These are phyloP conservation scores for Peromyscus melanophrys DNA, from an alignment of 2,797 vertebrate species.

Conservation along the genomic window DNA sequence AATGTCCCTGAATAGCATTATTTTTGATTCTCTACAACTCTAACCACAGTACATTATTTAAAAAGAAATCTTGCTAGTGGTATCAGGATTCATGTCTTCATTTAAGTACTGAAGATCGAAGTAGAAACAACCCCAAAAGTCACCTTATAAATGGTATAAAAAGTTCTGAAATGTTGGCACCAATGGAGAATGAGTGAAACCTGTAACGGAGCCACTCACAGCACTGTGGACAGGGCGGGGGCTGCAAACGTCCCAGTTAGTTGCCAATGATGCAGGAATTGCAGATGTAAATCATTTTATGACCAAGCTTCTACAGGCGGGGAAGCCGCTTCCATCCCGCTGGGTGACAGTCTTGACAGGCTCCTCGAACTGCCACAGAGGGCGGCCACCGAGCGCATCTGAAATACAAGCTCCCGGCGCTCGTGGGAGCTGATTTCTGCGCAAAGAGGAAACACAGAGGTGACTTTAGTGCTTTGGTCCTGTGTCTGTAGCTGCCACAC, in stretches of 20 bases:
- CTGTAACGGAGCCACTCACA: slow-evolving; percentile 17
- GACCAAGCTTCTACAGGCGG: slow-evolving; percentile 45
- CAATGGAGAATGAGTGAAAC: slow-evolving; percentile 52
- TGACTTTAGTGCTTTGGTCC: slow-evolving; percentile 86
- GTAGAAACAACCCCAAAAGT: slow-evolving; percentile 80
- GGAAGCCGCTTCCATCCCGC: slow-evolving; percentile 52
- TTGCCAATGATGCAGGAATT: neutral
- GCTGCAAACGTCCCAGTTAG: neutral
- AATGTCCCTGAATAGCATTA: slow-evolving; percentile 82
- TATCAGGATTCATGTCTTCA: slow-evolving; percentile 88
- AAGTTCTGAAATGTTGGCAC: slow-evolving; percentile 79
- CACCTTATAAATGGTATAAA: slow-evolving; percentile 66
- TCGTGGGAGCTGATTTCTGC: slow-evolving; percentile 75
- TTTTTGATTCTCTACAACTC: slow-evolving; percentile 87
- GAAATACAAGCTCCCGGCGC: slow-evolving; percentile 18
- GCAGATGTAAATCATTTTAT: slow-evolving; percentile 24
- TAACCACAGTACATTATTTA: slow-evolving; percentile 88
- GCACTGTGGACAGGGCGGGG: slow-evolving; percentile 51
- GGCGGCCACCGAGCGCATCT: slow-evolving; percentile 43
- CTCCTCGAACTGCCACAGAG: neutral
- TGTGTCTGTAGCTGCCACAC: slow-evolving; percentile 84
- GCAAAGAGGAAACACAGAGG: slow-evolving; percentile 64
- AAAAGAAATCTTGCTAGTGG: slow-evolving; percentile 82
- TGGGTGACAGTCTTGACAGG: slow-evolving; percentile 34
- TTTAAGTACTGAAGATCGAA: slow-evolving; percentile 81